phyloP scores from a whole-genome alignment of 1,140 invertebrate species.

The Drosophila navojoa region DNA sequence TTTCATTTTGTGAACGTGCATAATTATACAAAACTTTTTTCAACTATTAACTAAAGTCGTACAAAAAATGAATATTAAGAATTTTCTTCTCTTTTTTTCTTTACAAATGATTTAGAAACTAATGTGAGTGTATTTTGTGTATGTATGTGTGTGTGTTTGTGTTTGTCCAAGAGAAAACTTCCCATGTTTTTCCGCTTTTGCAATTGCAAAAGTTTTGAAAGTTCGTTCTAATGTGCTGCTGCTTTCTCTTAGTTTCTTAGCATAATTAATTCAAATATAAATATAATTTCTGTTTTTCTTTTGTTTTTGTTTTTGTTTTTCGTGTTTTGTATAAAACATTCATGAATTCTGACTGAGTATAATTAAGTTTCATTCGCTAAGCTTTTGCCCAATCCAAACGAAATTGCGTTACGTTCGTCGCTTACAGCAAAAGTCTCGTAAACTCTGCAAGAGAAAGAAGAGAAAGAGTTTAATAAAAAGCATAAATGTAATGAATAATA shows the following conservation, averaged over 20 bases:
- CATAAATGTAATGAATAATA: neutral
- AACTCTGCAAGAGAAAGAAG: slow-evolving; percentile 86
- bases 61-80: slow-evolving; percentile 42
- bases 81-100: slow-evolving; percentile 24
- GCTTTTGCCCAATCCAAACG: slow-evolving; percentile 35
- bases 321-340: slow-evolving; percentile 18
- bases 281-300: neutral
- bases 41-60: slow-evolving; percentile 36
- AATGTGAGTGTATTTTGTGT: slow-evolving; percentile 37
- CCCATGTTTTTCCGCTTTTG: neutral
- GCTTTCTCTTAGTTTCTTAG: slow-evolving; percentile 23
- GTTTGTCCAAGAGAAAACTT: slow-evolving; percentile 4
- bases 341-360: slow-evolving; percentile 63
- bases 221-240: slow-evolving; percentile 15
- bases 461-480: no score
- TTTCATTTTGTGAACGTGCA: no score
- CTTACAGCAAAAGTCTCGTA: slow-evolving; percentile 87
- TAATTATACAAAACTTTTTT: neutral
- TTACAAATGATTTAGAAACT: slow-evolving; percentile 59
- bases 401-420: slow-evolving; percentile 30
- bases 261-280: slow-evolving; percentile 45
- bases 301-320: neutral
- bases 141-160: slow-evolving; percentile 34
- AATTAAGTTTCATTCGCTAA: slow-evolving; percentile 55
- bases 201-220: neutral